These are phyloP conservation scores for Protomyctophum bolini DNA, from an alignment of 2,113 vertebrate genomes.

Conservation along the genomic window DNA sequence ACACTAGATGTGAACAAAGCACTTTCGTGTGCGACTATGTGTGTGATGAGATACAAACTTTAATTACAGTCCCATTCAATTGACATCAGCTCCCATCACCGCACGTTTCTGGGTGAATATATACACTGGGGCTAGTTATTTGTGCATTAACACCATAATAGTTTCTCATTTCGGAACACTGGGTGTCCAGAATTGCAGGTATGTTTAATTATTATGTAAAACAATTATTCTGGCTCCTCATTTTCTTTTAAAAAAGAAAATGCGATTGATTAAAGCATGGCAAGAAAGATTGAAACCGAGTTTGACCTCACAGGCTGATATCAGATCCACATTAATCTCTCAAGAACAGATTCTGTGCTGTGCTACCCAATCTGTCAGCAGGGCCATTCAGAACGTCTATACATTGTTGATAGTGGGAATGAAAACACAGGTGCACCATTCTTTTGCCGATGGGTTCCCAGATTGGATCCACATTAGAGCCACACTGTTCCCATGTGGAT, in stretches of 20 bases:
- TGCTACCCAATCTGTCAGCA: too few species aligned
- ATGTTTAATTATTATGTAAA: slow-evolving; percentile 29
- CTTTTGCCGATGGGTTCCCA: too few species aligned
- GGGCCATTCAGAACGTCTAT: too few species aligned
- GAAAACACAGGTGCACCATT: too few species aligned
- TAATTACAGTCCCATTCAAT: slow-evolving; percentile 73
- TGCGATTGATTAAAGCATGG: slow-evolving; percentile 30
- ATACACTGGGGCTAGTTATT: slow-evolving; percentile 53
- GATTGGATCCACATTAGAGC: too few species aligned
- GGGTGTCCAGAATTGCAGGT: slow-evolving; percentile 39
- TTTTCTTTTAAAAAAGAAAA: slow-evolving; percentile 46
- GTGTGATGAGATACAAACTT: slow-evolving; percentile 71
- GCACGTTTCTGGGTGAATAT: slow-evolving; percentile 62
- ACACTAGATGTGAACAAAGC: slow-evolving; percentile 71
- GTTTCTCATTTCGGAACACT: slow-evolving; percentile 55
- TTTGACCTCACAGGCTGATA: neutral
- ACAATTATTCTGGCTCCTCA: slow-evolving; percentile 45
- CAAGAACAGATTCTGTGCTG: too few species aligned
- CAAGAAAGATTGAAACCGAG: neutral
- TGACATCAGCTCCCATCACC: slow-evolving; percentile 57
- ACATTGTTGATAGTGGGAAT: too few species aligned
- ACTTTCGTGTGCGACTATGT: slow-evolving; percentile 39
- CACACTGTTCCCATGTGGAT: too few species aligned
- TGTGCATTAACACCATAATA: slow-evolving; percentile 50
- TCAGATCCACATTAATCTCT: neutral